Evolutionary conservation across 2,113 vertebrate genomes (phyloP), one percentile per base, ranked within the genome.

Genomic region (Dunckerocampus dactyliophorus): DNA sequence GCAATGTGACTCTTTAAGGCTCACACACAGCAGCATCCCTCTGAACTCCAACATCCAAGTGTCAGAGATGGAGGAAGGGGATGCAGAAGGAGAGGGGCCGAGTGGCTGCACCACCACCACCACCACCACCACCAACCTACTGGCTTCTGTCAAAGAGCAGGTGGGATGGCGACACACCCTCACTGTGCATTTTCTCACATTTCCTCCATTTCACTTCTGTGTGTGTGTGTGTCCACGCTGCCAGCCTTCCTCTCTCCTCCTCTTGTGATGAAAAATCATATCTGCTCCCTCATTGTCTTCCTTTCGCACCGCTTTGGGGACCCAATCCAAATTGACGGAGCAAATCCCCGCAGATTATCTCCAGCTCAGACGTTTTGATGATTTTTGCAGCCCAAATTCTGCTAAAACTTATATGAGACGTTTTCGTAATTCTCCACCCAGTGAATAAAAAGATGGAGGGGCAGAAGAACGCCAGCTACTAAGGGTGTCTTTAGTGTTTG

Each of bases 91-190:
- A 62, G 78, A 83, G 12, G 79, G 77, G 63, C 74, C 75, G 8
- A 76, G 77, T 11, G 64, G 63, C 51, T 75, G 39, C 6, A 17
- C 78, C 62, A 4, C n/a, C 65, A 19, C 5, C 72, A 64, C 71
- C 51, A 82, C 67, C 67, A 79, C 72, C 46, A 87, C 87, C 59
- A 85, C 19, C 67, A 89, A 81, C 73, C 83, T 89, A 24, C 70
- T 89, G 76, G 86, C 86, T 8, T 88, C 86, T 14, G 87, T 89
- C 66, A 89, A 89, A 80, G 87, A 89, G 72, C 87, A 89, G 83
- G 87, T 89, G 78, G 57, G 57, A 76, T 67, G 71, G 63, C 59
- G 71, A 59, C 76, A 68, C 65, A 56, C 39, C 62, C 65, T 50
- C 31, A 43, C 49, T 22, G 22, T 16, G 31, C 4, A 15, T 42